Evolutionary conservation across 1,140 invertebrate species (phyloP).

Genomic region (Semibalanus balanoides): DNA sequence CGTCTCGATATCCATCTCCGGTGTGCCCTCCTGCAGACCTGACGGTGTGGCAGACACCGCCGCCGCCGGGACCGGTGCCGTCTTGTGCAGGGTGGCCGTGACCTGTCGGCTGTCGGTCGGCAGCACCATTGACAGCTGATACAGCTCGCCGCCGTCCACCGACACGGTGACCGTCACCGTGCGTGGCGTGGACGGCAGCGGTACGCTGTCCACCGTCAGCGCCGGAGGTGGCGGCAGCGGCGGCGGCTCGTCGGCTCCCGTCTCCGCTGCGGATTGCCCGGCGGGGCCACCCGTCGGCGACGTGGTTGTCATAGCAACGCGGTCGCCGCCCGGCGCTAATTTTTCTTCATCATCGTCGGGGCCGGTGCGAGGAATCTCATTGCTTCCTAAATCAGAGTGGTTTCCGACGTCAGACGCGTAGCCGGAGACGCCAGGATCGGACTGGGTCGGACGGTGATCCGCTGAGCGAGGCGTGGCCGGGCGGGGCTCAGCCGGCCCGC

Average conservation of each 20-base stretch:
- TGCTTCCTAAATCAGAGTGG: neutral
- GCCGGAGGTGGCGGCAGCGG: too few relatives aligned
- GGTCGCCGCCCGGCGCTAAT: neutral
- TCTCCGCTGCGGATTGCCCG: too few relatives aligned
- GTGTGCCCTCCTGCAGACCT: too few relatives aligned
- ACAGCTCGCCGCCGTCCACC: neutral
- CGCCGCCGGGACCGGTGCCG: too few relatives aligned
- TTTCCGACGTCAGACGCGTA: neutral
- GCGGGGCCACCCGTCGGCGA: too few relatives aligned
- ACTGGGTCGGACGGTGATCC: too few relatives aligned
- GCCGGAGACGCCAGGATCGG: too few relatives aligned
- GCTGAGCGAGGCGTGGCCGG: too few relatives aligned
- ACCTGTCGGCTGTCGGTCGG: neutral
- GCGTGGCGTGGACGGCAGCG: neutral
- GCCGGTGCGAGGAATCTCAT: neutral
- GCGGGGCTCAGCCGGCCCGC: too few relatives aligned
- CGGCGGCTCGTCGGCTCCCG: too few relatives aligned
- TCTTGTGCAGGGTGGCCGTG: neutral
- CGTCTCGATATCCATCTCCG: too few relatives aligned
- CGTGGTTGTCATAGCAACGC: neutral
- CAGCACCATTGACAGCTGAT: neutral
- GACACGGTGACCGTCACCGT: neutral
- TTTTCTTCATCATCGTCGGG: neutral
- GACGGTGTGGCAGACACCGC: too few relatives aligned
- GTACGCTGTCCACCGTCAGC: neutral